Conservation (phyloP, 2,797 vertebrate genomes). For the Neomorphus geoffroyi region DNA sequence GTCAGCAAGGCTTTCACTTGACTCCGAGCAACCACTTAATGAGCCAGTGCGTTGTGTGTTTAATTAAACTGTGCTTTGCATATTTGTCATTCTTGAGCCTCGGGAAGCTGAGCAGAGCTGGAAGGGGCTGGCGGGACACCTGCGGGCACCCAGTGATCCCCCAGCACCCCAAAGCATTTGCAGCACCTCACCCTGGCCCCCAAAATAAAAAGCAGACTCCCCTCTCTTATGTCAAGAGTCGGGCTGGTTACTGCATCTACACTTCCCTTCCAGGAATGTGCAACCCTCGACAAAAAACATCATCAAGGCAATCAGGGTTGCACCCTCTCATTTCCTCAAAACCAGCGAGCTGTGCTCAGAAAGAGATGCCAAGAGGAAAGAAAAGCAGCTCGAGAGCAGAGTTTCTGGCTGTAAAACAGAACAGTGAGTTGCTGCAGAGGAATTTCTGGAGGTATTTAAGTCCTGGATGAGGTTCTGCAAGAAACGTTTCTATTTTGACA, state of each 20-base stretch:
- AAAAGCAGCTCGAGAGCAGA: background rate
- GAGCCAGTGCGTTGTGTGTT: background rate
- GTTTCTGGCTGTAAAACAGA: background rate
- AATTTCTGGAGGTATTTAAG: background rate
- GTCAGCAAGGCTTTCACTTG: background rate
- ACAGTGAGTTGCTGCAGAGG: background rate
- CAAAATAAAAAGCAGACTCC: background rate
- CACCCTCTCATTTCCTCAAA: background rate
- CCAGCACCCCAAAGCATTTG: background rate
- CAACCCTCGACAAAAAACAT: background rate
- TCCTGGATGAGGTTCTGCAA: background rate
- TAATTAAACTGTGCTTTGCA: conserved; percentile 15
- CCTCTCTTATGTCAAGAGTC: background rate
- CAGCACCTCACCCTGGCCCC: background rate
- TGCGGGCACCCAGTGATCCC: background rate
- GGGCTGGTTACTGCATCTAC: background rate
- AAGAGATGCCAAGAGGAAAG: background rate
- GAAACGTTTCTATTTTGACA: background rate
- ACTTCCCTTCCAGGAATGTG: background rate
- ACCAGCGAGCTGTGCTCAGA: background rate
- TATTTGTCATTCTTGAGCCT: background rate
- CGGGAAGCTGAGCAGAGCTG: background rate
- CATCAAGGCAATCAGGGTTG: background rate
- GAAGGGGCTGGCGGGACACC: background rate
- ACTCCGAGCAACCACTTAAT: background rate